Evolutionary conservation across 2,113 vertebrate species (phyloP).

Genomic region (Ctenomys sociabilis): DNA sequence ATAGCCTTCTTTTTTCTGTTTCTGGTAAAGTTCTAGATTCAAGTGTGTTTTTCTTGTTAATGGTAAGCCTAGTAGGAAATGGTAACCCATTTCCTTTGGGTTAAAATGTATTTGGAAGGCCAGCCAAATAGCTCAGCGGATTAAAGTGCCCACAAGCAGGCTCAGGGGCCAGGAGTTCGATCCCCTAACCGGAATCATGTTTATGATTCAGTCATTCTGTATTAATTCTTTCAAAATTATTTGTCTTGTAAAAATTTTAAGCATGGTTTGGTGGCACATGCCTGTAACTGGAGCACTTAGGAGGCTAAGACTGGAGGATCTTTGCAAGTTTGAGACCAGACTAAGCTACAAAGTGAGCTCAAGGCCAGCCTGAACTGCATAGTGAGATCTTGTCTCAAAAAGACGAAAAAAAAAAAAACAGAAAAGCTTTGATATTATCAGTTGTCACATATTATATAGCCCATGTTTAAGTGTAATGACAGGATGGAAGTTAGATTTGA

Average conservation of each 20-base stretch:
- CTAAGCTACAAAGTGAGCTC: too few relatives aligned
- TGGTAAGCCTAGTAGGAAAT: conserved; percentile 20
- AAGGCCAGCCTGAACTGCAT: too few relatives aligned
- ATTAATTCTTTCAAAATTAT: conserved; percentile 9
- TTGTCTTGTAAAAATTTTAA: background rate
- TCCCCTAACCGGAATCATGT: too few relatives aligned
- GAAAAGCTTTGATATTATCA: background rate
- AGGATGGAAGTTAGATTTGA: background rate
- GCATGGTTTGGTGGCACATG: background rate
- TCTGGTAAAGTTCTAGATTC: conserved; percentile 6
- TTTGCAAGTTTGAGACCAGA: too few relatives aligned
- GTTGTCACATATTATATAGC: background rate
- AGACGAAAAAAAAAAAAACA: background rate
- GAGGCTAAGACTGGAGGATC: too few relatives aligned
- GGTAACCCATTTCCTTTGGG: conserved; percentile 39
- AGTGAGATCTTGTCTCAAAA: too few relatives aligned
- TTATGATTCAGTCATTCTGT: conserved; percentile 37
- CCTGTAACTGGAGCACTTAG: background rate
- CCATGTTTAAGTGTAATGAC: background rate
- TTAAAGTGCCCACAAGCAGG: too few relatives aligned
- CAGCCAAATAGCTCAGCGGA: too few relatives aligned
- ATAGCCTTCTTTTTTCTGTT: background rate
- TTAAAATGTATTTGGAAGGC: background rate
- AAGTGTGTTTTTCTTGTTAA: conserved; percentile 45
- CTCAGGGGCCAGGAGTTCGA: too few relatives aligned